Percentiles rank a stretch among this genome's conserved stretches.
Evolutionary conservation across 1,140 invertebrate species (phyloP).

Genomic region (Brachionus rubens): DNA sequence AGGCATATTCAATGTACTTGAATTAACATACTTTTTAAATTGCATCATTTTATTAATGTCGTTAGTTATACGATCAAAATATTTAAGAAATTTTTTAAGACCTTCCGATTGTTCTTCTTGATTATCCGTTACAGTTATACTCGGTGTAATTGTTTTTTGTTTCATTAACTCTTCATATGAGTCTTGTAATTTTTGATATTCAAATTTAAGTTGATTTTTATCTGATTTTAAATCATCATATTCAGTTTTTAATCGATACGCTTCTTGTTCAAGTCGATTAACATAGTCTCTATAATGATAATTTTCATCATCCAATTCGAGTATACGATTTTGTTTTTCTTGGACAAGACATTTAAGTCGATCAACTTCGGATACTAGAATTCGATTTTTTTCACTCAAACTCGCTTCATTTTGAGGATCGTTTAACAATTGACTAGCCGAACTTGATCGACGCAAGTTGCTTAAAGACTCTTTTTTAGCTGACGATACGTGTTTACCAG

Average conservation of each 20-base stretch:
- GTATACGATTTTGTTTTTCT: constrained; percentile 10
- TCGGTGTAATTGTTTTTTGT: not conserved
- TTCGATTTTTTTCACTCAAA: constrained; percentile 2
- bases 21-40: constrained; percentile 9
- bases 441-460: not conserved
- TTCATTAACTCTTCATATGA: not conserved
- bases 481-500: constrained; percentile 2
- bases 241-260: not conserved
- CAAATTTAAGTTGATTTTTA: not conserved
- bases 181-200: not conserved
- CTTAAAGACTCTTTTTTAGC: constrained; percentile 16
- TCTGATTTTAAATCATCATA: not conserved
- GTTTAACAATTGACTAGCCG: not conserved
- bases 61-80: not conserved
- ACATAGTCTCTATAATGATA: constrained; percentile 16
- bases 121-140: not conserved
- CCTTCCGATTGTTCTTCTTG: not conserved
- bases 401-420: not conserved
- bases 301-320: not conserved
- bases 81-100: not conserved
- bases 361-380: not conserved
- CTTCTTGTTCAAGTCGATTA: not conserved
- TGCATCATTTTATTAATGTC: constrained; percentile 26
- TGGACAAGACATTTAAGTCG: not conserved
- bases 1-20: not conserved